Percentiles rank a stretch among this genome's conserved stretches.
Evolutionary conservation across 2,113 vertebrate species (phyloP).

Genomic region (Grammomys surdaster): DNA sequence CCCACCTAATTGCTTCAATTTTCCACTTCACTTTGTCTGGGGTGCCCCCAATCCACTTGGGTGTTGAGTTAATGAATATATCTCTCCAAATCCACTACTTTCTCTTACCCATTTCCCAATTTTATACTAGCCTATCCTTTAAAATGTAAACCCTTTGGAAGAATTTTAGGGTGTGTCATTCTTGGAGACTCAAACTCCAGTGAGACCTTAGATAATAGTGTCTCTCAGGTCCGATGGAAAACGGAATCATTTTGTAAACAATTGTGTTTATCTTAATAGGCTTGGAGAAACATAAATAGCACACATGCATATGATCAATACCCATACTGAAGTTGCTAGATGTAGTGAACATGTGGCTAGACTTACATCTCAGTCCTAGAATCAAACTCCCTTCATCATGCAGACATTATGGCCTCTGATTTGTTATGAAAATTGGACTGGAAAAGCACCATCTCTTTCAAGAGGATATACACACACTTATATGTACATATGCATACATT

Average conservation of each 20-base stretch:
- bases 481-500: neutral
- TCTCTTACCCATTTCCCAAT: neutral
- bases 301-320: neutral
- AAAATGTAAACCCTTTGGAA: neutral
- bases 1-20: slow-evolving; percentile 71
- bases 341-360: neutral
- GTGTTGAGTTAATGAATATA: slow-evolving; percentile 40
- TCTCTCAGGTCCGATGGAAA: neutral
- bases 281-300: slow-evolving; percentile 20
- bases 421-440: slow-evolving; percentile 12
- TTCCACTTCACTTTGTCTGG: slow-evolving; percentile 64
- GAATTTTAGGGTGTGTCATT: slow-evolving; percentile 31
- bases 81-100: slow-evolving; percentile 27
- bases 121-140: neutral
- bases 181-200: neutral
- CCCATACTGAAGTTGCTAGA: neutral
- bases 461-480: neutral
- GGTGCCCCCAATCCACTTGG: slow-evolving; percentile 3
- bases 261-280: neutral
- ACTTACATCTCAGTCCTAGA: neutral
- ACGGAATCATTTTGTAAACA: neutral
- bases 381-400: neutral
- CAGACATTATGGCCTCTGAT: neutral
- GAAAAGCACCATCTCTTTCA: neutral
- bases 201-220: neutral